Evolutionary conservation across 2,113 vertebrate genomes (phyloP).

Genomic region (Dromas ardeola): DNA sequence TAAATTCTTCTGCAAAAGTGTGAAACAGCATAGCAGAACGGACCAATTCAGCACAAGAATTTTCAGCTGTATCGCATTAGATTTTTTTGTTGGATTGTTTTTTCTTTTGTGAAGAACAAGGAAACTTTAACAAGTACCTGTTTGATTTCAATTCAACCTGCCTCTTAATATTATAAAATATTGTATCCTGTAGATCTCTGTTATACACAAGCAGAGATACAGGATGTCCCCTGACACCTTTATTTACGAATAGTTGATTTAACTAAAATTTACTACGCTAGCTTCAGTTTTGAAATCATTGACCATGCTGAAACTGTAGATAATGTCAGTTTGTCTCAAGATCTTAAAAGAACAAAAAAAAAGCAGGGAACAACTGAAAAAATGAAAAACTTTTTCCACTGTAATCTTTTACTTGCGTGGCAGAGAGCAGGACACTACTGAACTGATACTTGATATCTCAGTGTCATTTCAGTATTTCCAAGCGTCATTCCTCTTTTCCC

Average conservation of each 20-base stretch:
- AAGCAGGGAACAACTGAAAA: background rate
- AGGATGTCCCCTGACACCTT: background rate
- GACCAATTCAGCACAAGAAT: background rate
- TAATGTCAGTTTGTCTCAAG: background rate
- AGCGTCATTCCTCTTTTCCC: background rate
- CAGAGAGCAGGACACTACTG: background rate
- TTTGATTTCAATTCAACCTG: background rate
- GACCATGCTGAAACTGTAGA: background rate
- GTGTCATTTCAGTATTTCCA: background rate
- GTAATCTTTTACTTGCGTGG: background rate
- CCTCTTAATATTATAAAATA: background rate
- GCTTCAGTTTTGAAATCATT: background rate
- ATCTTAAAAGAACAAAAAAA: background rate
- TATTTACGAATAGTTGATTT: background rate
- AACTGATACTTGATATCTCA: background rate
- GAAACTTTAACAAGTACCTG: background rate
- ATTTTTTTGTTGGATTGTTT: background rate
- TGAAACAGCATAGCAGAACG: background rate
- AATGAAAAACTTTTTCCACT: background rate
- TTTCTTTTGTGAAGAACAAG: background rate
- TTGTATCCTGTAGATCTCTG: background rate
- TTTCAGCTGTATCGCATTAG: background rate
- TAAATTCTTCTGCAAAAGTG: background rate
- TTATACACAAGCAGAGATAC: background rate
- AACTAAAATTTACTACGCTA: background rate